Evolutionary conservation across 2,113 vertebrate genomes (phyloP), one percentile per base, ranked within the genome.

Genomic region (Centrocercus urophasianus): DNA sequence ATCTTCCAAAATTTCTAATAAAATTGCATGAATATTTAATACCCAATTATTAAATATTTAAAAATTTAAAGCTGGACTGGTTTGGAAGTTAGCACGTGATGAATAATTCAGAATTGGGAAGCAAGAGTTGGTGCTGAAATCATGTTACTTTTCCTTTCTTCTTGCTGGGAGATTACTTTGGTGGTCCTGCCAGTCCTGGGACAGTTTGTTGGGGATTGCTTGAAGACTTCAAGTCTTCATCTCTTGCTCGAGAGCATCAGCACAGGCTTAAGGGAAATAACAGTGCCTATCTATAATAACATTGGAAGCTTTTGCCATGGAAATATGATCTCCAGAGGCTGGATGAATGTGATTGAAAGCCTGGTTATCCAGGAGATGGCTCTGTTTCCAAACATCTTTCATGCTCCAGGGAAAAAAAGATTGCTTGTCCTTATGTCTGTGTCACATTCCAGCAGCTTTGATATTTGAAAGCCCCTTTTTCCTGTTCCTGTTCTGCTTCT

Each of bases 21-120:
- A 98, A 97, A 97, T 95, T 82, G 61, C 93, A 97, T 98, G 30
- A 97, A 98, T 98, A 95, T 98, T 98, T 98, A 94, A 98, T 98
- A 75, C 18, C 72, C 92, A 97, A 97, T 97, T 97, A 98, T 98
- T 98, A 98, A 98, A 98, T 98, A 98, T 98, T 98, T 97, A 96
- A 97, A 97, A 97, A 97, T 97, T 95, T 96, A 98, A 98, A 98
- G 94, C 96, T 71, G 95, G 96, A 96, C 95, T 97, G 96, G 94
- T 97, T 97, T 97, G 89, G 86, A 97, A 97, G 96, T 96, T 96
- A 96, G 94, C 75, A 56, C 40, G 63, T 84, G 84, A 69, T 98
- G 88, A 98, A 97, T 98, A 97, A 98, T 98, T 97, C 93, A 98
- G 70, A 48, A 61, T 64, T 15, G 30, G 42, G 70, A 96, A 95